Evolutionary conservation across 2,113 vertebrate genomes (phyloP).

Genomic region (Pogona vitticeps): DNA sequence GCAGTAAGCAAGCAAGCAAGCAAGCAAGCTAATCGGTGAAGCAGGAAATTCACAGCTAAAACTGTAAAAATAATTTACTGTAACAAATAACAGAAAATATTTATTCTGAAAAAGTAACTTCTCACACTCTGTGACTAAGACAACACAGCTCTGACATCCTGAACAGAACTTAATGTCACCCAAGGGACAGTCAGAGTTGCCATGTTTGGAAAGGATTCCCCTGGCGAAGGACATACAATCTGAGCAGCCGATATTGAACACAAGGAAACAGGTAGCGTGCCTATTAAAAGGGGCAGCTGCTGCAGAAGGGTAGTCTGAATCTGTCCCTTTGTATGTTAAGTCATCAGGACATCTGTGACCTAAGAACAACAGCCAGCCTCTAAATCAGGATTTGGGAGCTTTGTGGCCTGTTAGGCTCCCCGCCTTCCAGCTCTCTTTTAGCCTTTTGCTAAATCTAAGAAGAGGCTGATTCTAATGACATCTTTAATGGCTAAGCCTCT

Average conservation of each 20-base stretch:
- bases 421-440: neutral
- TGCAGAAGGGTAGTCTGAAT: neutral
- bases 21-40: too few species aligned
- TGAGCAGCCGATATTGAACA: neutral
- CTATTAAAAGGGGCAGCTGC: neutral
- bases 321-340: conserved; percentile 6
- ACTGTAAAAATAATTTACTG: too few species aligned
- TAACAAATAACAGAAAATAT: too few species aligned
- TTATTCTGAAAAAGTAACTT: too few species aligned
- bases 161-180: neutral
- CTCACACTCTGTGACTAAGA: neutral
- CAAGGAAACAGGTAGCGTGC: neutral
- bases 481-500: conserved; percentile 3
- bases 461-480: neutral
- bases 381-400: neutral
- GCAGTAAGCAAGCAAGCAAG: too few species aligned
- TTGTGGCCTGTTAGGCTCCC: neutral
- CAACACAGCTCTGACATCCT: neutral
- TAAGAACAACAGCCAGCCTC: neutral
- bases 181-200: neutral
- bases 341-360: conserved; percentile 9
- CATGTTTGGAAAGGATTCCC: neutral
- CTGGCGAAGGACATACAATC: neutral
- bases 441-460: conserved; percentile 9
- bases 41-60: too few species aligned